A percentile compares a stretch with the other conserved stretches of the same genome.
phyloP scores from a whole-genome alignment of 1,140 invertebrate genomes.

The Trichoplusia ni region DNA sequence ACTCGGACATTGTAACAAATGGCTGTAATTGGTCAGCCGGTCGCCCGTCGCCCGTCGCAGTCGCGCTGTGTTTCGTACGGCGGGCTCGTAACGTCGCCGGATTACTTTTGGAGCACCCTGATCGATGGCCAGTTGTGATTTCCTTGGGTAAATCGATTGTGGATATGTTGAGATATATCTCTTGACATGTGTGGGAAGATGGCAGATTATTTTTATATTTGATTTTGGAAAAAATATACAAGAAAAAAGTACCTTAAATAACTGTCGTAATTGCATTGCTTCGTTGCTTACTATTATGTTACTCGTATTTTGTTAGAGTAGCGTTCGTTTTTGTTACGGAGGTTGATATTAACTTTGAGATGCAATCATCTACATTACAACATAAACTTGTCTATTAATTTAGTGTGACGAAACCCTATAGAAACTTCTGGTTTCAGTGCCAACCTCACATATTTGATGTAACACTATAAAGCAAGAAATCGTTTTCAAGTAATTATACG shows the following conservation, averaged over 20 bases:
- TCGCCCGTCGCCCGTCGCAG: too few species aligned
- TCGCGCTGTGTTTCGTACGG: slow-evolving; percentile 33
- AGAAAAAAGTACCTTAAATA: too few species aligned
- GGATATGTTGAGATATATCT: background rate
- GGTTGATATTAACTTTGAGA: too few species aligned
- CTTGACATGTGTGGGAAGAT: background rate
- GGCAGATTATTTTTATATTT: too few species aligned
- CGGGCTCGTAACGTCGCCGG: slow-evolving; percentile 29
- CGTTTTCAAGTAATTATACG: slow-evolving; percentile 36
- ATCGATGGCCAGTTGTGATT: slow-evolving; percentile 29
- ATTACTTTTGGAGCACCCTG: slow-evolving; percentile 32
- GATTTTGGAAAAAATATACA: too few species aligned
- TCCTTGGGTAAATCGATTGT: slow-evolving; percentile 12
- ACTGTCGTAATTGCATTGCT: too few species aligned
- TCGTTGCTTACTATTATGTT: too few species aligned
- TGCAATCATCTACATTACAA: too few species aligned
- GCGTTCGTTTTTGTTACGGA: too few species aligned
- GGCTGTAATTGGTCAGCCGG: slow-evolving; percentile 60
- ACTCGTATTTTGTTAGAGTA: too few species aligned
- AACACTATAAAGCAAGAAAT: slow-evolving; percentile 22
- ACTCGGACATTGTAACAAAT: slow-evolving; percentile 56
- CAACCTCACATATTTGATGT: background rate
- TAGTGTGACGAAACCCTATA: too few species aligned
- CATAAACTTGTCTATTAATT: too few species aligned
- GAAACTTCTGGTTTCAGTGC: background rate